Percentiles rank a stretch among this genome's conserved stretches.
Conservation (phyloP, 2,888 invertebrate species). For the Drosophila hamatofila region DNA sequence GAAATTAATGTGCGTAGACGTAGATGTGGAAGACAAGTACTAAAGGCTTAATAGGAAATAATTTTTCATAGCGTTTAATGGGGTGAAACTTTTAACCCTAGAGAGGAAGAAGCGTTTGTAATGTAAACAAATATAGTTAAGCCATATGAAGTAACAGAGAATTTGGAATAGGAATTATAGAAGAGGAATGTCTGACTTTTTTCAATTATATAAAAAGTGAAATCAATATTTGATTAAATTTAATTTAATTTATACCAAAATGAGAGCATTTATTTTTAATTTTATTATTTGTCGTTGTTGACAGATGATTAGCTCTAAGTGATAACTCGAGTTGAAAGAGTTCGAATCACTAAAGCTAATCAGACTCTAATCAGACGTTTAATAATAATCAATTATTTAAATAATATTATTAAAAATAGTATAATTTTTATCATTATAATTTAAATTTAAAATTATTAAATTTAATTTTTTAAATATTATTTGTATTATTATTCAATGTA, state of each 20-base stretch:
- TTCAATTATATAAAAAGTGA: background rate
- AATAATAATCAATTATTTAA: background rate
- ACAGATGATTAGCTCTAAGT: background rate
- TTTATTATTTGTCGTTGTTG: background rate
- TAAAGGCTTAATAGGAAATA: conserved; percentile 33
- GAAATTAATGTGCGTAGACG: conserved; percentile 29
- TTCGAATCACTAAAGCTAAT: background rate
- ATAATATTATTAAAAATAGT: no score
- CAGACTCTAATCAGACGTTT: background rate
- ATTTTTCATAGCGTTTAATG: conserved; percentile 12
- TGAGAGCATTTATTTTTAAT: background rate
- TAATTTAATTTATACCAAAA: background rate
- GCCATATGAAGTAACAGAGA: no score
- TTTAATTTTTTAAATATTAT: background rate
- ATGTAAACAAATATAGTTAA: background rate
- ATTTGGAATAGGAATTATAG: background rate
- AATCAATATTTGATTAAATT: background rate
- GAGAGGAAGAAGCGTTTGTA: conserved; percentile 1
- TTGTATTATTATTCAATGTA: no score
- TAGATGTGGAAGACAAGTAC: conserved; percentile 14
- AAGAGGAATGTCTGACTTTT: background rate
- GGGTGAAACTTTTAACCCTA: conserved; percentile 8
- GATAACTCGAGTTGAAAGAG: background rate
- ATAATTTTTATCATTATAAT: no score
- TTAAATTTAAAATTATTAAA: no score